Conservation (phyloP, 2,888 invertebrate species). For the Arrhopalites spinosus region DNA sequence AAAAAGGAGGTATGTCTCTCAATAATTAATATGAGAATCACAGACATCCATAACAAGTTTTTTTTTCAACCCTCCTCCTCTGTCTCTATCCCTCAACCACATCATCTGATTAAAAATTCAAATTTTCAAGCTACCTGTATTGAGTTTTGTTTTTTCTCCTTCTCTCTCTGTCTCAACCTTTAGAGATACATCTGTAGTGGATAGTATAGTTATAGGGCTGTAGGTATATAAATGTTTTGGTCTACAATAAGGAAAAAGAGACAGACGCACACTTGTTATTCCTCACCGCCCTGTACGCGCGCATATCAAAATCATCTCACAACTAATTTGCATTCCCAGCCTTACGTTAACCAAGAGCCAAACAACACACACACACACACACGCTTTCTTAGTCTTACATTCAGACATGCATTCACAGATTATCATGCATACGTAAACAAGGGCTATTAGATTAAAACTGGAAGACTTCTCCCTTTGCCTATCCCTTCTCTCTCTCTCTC, state of each 20-base stretch:
- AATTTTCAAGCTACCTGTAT: constrained; percentile 56
- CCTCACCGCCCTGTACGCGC: constrained; percentile 29
- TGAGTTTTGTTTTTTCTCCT: constrained; percentile 45
- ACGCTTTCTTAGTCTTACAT: constrained; percentile 1
- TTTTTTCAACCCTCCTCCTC: constrained; percentile 19
- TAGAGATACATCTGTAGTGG: background rate
- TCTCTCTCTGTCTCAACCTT: constrained; percentile 17
- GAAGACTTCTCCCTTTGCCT: background rate
- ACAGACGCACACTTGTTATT: constrained; percentile 8
- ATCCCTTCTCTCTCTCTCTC: background rate
- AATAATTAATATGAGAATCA: constrained; percentile 41
- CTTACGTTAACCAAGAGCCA: background rate
- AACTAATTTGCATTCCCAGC: constrained; percentile 31
- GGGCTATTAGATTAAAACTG: background rate
- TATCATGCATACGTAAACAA: constrained; percentile 28
- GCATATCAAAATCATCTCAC: constrained; percentile 33
- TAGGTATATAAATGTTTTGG: too few relatives aligned
- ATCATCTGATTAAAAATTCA: constrained; percentile 53
- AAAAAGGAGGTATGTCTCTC: constrained; percentile 27
- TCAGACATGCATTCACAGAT: constrained; percentile 22
- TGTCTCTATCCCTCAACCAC: constrained; percentile 14
- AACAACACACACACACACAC: background rate
- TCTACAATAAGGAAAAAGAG: too few relatives aligned
- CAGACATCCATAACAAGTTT: constrained; percentile 39
- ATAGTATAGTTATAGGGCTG: too few relatives aligned